These are phyloP conservation scores for Eumerus sabulonum DNA, from an alignment of 2,888 invertebrate species.

Conservation along the genomic window DNA sequence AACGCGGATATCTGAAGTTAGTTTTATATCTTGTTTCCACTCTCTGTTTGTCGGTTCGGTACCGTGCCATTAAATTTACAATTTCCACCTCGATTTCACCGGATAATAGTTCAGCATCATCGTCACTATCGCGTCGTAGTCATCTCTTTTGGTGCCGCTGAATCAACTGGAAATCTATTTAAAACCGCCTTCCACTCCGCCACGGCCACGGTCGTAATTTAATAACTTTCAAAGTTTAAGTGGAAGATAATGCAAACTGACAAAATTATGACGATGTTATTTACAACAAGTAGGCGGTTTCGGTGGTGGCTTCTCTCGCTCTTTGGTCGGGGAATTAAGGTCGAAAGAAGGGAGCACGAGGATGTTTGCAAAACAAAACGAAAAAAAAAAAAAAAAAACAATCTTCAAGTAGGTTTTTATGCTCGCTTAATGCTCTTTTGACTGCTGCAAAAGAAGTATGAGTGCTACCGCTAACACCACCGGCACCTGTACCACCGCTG, in stretches of 20 bases:
- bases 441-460: constrained; percentile 58
- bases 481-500: too few species aligned
- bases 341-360: constrained; percentile 13
- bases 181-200: constrained; percentile 50
- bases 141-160: constrained; percentile 38
- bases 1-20: constrained; percentile 54
- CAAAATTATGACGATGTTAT: constrained; percentile 69
- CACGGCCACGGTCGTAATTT: constrained; percentile 63
- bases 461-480: constrained; percentile 44
- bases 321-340: constrained; percentile 2
- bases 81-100: constrained; percentile 60
- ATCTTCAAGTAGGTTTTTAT: constrained; percentile 68
- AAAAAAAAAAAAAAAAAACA: constrained; percentile 50
- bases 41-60: constrained; percentile 38
- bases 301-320: constrained; percentile 5
- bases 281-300: constrained; percentile 62
- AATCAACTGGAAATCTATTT: constrained; percentile 65
- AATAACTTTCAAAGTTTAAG: constrained; percentile 69
- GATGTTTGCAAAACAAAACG: background rate
- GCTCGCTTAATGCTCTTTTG: constrained; percentile 69
- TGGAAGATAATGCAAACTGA: constrained; percentile 69
- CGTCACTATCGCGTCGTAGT: background rate
- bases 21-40: constrained; percentile 61
- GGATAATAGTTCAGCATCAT: constrained; percentile 59
- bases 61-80: constrained; percentile 62